Evolutionary conservation across 2,113 vertebrate species (phyloP).

Genomic region (Sinocyclocheilus anshuiensis): DNA sequence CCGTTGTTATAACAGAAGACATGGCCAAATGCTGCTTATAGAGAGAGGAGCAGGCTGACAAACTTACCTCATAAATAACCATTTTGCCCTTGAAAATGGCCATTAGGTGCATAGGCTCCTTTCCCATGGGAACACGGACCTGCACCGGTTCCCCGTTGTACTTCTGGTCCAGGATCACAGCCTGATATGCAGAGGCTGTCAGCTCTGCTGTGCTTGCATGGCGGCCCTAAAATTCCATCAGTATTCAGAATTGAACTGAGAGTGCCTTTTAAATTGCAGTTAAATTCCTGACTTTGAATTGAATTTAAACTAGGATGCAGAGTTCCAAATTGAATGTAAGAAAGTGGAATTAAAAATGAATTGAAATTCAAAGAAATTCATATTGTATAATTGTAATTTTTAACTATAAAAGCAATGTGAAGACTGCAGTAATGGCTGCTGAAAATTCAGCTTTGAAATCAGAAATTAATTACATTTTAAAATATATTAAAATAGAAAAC

Average conservation of each 20-base stretch:
- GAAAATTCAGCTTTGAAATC: no score
- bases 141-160: slow-evolving; percentile 82
- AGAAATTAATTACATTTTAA: no score
- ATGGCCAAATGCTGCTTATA: background rate
- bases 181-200: slow-evolving; percentile 81
- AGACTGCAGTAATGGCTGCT: no score
- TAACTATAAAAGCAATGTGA: no score
- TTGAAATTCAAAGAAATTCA: no score
- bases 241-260: background rate
- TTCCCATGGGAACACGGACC: slow-evolving; percentile 86
- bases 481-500: no score
- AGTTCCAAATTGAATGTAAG: background rate
- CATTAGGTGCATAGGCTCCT: slow-evolving; percentile 85
- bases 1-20: background rate
- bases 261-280: background rate
- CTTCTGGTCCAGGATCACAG: slow-evolving; percentile 80
- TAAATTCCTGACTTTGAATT: background rate
- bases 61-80: slow-evolving; percentile 81
- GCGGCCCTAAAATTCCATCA: slow-evolving; percentile 72
- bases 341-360: no score
- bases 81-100: slow-evolving; percentile 87
- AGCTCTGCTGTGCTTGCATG: slow-evolving; percentile 81
- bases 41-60: background rate
- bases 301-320: background rate
- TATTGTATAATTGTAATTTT: no score